Conservation (phyloP, 1,140 invertebrate species). For the Zeugodacus cucurbitae region DNA sequence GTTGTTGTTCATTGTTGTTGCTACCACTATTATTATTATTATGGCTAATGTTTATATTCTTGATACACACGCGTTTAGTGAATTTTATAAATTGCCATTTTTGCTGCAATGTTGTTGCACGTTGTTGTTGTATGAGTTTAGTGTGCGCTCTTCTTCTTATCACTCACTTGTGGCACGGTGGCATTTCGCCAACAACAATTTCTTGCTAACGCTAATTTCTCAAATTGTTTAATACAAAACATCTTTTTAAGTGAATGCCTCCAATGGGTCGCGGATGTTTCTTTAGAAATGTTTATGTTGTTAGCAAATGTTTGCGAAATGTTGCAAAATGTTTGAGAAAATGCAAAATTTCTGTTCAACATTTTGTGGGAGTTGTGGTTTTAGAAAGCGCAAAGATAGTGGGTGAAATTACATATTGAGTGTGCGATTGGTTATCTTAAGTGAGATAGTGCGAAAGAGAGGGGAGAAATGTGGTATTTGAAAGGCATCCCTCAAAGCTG, state of each 20-base stretch:
- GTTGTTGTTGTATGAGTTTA: too few species aligned
- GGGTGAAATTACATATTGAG: neutral
- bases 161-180: neutral
- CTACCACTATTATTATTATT: neutral
- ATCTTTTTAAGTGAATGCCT: neutral
- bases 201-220: neutral
- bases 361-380: neutral
- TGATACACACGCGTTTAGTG: neutral
- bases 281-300: neutral
- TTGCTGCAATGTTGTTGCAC: neutral
- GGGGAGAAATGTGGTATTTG: too few species aligned
- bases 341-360: neutral
- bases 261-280: neutral
- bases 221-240: neutral
- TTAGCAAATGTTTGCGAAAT: neutral
- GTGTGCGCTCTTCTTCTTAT: neutral
- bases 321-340: neutral
- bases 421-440: neutral
- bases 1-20: neutral
- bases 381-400: neutral
- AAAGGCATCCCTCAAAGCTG: too few species aligned
- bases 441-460: too few species aligned
- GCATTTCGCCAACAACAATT: neutral
- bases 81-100: conserved; percentile 9
- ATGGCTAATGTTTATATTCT: neutral